These are phyloP conservation scores for Diphyllodes magnificus DNA, from an alignment of 2,113 vertebrate species.

Conservation along the genomic window DNA sequence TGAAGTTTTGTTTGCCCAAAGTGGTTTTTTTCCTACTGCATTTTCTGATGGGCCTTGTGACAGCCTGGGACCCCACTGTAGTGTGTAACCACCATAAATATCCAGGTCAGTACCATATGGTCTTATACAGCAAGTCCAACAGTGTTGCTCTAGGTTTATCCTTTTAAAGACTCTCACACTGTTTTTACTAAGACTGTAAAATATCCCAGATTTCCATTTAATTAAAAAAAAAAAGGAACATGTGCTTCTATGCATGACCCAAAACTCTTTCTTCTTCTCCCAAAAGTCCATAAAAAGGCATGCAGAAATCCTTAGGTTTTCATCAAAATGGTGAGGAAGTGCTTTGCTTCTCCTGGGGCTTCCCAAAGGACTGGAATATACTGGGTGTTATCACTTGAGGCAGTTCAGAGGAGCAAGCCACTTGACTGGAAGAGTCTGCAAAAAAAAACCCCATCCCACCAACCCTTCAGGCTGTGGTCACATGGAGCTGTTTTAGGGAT, in stretches of 20 bases:
- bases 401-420: background rate
- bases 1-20: background rate
- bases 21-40: background rate
- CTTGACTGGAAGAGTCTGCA: background rate
- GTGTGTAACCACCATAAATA: background rate
- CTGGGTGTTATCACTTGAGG: background rate
- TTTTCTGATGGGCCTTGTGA: background rate
- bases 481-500: constrained; percentile 29
- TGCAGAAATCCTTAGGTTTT: background rate
- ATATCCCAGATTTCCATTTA: background rate
- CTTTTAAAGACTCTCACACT: background rate
- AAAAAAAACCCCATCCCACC: background rate
- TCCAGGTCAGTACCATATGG: background rate
- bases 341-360: background rate
- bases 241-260: background rate
- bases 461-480: background rate
- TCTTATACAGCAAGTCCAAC: background rate
- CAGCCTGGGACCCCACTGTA: background rate
- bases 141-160: background rate
- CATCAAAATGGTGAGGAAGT: background rate
- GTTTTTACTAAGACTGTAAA: background rate
- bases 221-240: background rate
- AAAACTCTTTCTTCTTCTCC: background rate
- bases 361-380: background rate
- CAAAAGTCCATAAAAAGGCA: background rate